Evolutionary conservation across 2,113 vertebrate genomes (phyloP), one percentile per base, ranked within the genome.

Genomic region (Sisor rabdophorus): DNA sequence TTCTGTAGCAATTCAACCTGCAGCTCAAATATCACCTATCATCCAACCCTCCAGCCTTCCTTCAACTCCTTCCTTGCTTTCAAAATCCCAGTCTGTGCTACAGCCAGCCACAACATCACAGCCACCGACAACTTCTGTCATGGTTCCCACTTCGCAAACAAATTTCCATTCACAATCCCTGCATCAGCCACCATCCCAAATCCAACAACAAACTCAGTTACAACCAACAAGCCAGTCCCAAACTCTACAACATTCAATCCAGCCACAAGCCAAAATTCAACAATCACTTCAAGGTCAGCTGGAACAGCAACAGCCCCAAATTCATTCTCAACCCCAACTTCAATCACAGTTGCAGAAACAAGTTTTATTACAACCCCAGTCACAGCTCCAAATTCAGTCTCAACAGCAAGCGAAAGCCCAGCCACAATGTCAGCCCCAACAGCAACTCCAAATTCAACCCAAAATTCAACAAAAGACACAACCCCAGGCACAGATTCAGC

Each of bases 1-100:
- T 78, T 59, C 11, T 72, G 11, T 16, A 83, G 84, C 82, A 36
- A 72, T 83, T 79, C 88, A 86, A 78, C 86, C 87, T 55, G 85
- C 86, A 76, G 77, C 80, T 10, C 89, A 87, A 82, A 80, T 80
- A 32, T 26, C 48, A 54, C 13, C 78, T 24, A 82, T 74, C 4
- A 19, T 54, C 13, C 75, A 72, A 63, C 60, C 53, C 73, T 85
- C 28, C 79, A 78, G 12, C 79, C 87, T 83, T 86, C 86, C 68
- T 28, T 85, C 80, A 73, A 72, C 77, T 75, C 84, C 83, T 83
- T 82, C 91, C 77, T 77, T 90, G 79, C 86, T 82, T n/a, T 55
- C 67, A 20, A 75, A 79, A 15, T 79, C 76, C 2, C 93, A 89
- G 74, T 85, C 85, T 0, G 75, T 74, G 59, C 87, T 84, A 59